Conservation (phyloP, 2,113 vertebrate species). For the Triplophysa tibetana region DNA sequence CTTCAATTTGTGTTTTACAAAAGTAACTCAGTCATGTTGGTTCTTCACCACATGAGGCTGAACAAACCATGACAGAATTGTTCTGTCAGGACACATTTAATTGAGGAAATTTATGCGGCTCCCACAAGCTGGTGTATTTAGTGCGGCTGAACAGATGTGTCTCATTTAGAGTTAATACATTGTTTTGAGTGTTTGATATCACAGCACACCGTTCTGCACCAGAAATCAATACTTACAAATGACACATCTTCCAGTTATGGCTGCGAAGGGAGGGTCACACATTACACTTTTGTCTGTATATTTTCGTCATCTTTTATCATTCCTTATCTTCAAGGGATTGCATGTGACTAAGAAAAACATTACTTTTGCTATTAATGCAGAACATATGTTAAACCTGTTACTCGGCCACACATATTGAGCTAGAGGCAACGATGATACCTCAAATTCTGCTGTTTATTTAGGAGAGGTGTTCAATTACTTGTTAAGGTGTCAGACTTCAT, state of each 20-base stretch:
- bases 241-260: slow-evolving; percentile 7
- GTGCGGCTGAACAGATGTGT: slow-evolving; percentile 17
- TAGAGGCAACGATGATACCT: no score
- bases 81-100: neutral
- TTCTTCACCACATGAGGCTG: neutral
- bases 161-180: slow-evolving; percentile 56
- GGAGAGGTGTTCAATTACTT: no score
- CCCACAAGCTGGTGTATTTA: neutral
- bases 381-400: no score
- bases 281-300: neutral
- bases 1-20: neutral
- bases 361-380: no score
- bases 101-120: slow-evolving; percentile 5
- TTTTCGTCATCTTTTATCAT: neutral
- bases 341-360: no score
- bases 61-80: neutral
- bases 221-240: slow-evolving; percentile 19
- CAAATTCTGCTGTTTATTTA: no score
- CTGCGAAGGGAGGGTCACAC: neutral
- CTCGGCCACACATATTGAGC: no score
- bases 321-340: neutral
- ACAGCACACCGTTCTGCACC: neutral
- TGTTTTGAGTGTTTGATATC: slow-evolving; percentile 4
- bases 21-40: neutral
- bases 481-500: no score